Evolutionary conservation across 2,888 invertebrate genomes (phyloP), one percentile per base, ranked within the genome.

Genomic region (Formica aserva): DNA sequence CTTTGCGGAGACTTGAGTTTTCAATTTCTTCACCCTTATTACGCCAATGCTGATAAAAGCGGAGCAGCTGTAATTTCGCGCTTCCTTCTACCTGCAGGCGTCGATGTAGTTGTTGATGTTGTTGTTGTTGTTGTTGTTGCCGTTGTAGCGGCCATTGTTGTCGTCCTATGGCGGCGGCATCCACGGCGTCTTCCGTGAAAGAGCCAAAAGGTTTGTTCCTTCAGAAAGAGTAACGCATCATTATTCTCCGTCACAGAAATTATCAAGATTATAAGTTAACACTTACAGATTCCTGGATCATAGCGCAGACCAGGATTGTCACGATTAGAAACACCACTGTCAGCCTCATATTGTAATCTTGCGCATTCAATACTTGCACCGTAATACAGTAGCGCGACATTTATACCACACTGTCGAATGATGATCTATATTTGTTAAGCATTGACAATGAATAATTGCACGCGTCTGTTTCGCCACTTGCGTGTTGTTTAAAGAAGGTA

Each of bases 401-500:
- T 92, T 92, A 92, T 91, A 92, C 75, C 8, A 11, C 11, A 5
- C 52, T n/a, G 32, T 29, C 45, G 75, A 85, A 75, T 75, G 32
- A 35, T 32, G 29, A 18, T 71, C 65, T 71, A 60, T 76, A 75
- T 80, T 77, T 72, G 74, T 82, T 86, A 85, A 67, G 66, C 72
- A 81, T 80, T 86, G 76, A 84, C 84, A 75, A 57, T 82, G 86
- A 89, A 88, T 83, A 85, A 91, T 86, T 71, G 63, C 29, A 41
- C 63, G 62, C 91, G 90, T 74, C 90, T 92, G 91, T 86, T 85
- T 84, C 76, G 72, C 63, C 83, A 87, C 15, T 86, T 82, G 81
- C 48, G 32, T 41, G 62, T 15, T 32, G 77, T 65, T 74, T 78
- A 82, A 83, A 57, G 85, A 76, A 57, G 81, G 18, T 72, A 87